These are phyloP conservation scores for Griposia aprilina DNA, from an alignment of 2,888 invertebrate species.

Conservation along the genomic window DNA sequence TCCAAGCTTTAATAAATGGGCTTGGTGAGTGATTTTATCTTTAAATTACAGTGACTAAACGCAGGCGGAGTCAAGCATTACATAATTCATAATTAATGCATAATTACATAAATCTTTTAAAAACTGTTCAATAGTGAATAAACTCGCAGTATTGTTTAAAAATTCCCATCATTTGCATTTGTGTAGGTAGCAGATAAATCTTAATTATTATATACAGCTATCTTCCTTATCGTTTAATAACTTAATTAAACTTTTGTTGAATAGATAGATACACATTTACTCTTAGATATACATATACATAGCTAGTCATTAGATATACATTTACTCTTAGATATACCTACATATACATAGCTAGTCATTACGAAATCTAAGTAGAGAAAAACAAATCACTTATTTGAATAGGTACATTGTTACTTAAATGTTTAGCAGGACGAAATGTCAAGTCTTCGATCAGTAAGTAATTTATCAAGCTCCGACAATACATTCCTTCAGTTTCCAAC, in stretches of 20 bases:
- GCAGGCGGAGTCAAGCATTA: slow-evolving; percentile 62
- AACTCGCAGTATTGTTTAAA: slow-evolving; percentile 64
- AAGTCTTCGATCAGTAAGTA: slow-evolving; percentile 44
- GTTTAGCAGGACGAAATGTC: neutral
- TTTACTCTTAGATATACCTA: no score
- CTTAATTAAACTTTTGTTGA: slow-evolving; percentile 58
- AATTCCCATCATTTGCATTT: slow-evolving; percentile 66
- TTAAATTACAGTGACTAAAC: slow-evolving; percentile 62
- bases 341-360: neutral
- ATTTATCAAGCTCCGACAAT: slow-evolving; percentile 62
- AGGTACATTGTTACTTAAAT: neutral
- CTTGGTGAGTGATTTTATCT: slow-evolving; percentile 51
- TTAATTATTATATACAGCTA: slow-evolving; percentile 64
- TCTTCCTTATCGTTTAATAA: slow-evolving; percentile 60
- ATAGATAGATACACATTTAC: neutral
- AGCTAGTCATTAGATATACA: no score
- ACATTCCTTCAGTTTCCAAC: slow-evolving; percentile 70
- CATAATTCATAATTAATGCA: slow-evolving; percentile 57
- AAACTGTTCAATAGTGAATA: slow-evolving; percentile 56
- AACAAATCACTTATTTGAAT: neutral
- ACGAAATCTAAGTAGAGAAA: slow-evolving; percentile 23
- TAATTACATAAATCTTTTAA: slow-evolving; percentile 59
- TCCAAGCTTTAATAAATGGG: slow-evolving; percentile 50
- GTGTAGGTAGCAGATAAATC: slow-evolving; percentile 52
- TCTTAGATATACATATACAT: neutral